Base-by-base conservation (phyloP, 2,113 vertebrate species). In the Albula glossodonta region DNA sequence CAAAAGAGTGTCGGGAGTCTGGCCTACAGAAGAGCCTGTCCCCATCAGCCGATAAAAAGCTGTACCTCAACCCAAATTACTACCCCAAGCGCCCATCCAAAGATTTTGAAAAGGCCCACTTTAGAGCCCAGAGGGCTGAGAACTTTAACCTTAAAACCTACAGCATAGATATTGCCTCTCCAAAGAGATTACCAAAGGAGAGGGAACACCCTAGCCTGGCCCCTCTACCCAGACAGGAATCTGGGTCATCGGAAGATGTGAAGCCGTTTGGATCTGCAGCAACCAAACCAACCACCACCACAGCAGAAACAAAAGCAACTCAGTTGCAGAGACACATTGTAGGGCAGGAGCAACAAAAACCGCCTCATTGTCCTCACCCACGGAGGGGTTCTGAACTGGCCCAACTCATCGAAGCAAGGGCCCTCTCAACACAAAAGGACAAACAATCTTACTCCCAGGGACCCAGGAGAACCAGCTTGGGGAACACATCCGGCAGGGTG, bases 391-490 rank as follows among this genome's bases (percentile, higher is more conserved):
- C 91, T 19, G 92, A 93, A 31, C 80, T 51, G 81, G 90, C 91
- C n/a, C 83, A 88, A 2, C 84, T 52, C 9, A 89, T 87, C 88
- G 89, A 93, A 12, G 89, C 91, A 63, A 89, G 85, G 88, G 41
- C 79, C 81, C 49, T 49, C 0, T 94, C 90, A 89, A 11, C 82
- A 3, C 88, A 85, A 53, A 85, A 41, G 9, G 86, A 88, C 84
- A 94, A 91, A 89, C 90, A 91, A 70, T 80, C 52, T 17, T 89
- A 60, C 2, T 49, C 89, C 51, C 86, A 89, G 0, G 93, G 90
- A 80, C 87, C 12, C 84, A 92, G 87, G 83, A 95, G 87, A 86
- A 93, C 91, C 63, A 89, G 86, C 63, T 92, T 89, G 49, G 74
- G 89, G 86, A 84, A 51, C 52, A 87, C 90, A 1, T 91, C 90